Base-by-base conservation (phyloP, 2,888 invertebrate genomes). In the Vesta saturnalis region DNA sequence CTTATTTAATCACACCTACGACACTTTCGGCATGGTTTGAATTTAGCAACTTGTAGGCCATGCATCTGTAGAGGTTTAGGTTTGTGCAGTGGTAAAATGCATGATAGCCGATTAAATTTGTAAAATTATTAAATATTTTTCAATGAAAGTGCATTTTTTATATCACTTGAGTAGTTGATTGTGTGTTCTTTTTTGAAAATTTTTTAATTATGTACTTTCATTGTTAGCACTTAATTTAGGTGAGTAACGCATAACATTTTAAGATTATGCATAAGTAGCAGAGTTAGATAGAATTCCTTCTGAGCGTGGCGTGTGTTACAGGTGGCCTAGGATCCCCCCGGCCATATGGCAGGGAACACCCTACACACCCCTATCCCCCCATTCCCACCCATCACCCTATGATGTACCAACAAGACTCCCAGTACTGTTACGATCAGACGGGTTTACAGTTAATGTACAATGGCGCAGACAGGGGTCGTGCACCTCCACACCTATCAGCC, bases 391-490 rank as follows among this genome's bases (percentile, higher is more conserved):
- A 85, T 78, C 80, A 83, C 81, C 80, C 84, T 81, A 85, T 85
- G 82, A 81, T 82, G 83, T 83, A 83, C 82, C 83, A 85, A 85
- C 82, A 85, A 85, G 78, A 84, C 83, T 84, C 84, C 83, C 87
- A 86, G 84, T 88, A 86, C 85, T 87, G 87, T 86, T 88, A 87
- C 84, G 87, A 88, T 85, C 87, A 87, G 84, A 83, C 85, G 82
- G 84, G 81, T 81, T 81, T 83, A 82, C 83, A 82, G 79, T 81
- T 82, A 82, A 78, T 81, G 79, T 82, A 82, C 82, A 82, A 82
- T 81, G 82, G 83, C 77, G 80, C 82, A 74, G 83, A 82, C 77
- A 81, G 83, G 81, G 83, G 83, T 76, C 81, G 83, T 69, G 79
- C 79, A 73, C 81, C 83, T 76, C 80, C 81, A 72, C 84, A 84